phyloP scores from a whole-genome alignment of 2,113 vertebrate species.

The Lophotis ruficrista region DNA sequence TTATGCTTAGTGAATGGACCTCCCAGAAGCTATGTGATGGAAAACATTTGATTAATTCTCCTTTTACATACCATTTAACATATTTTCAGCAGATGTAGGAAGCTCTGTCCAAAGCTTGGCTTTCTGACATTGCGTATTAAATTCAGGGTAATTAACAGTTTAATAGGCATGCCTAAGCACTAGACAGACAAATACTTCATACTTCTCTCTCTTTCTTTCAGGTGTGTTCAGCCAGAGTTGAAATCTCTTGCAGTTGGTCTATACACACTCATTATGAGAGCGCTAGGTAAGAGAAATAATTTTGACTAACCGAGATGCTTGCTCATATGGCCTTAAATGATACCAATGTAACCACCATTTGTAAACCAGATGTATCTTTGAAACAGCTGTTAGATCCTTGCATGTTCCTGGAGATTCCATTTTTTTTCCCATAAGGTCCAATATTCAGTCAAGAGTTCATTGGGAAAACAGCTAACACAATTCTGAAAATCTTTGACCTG shows the following conservation, averaged over 20 bases:
- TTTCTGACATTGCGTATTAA: background rate
- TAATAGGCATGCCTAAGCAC: background rate
- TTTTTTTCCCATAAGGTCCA: background rate
- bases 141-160: background rate
- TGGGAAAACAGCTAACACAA: background rate
- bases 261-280: slow-evolving; percentile 75
- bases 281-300: slow-evolving; percentile 79
- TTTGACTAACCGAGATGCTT: background rate
- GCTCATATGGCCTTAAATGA: background rate
- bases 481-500: background rate
- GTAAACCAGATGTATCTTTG: background rate
- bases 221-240: slow-evolving; percentile 85
- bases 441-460: background rate
- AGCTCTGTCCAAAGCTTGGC: background rate
- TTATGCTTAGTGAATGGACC: background rate
- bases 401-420: background rate
- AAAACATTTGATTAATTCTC: background rate
- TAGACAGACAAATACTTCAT: background rate
- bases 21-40: background rate
- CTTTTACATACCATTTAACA: background rate
- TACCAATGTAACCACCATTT: background rate
- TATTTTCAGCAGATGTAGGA: background rate
- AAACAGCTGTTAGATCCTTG: background rate
- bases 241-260: slow-evolving; percentile 91
- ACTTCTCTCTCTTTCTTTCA: slow-evolving; percentile 58